Conservation (phyloP, 1,140 invertebrate species). For the Gonioctena quinquepunctata region DNA sequence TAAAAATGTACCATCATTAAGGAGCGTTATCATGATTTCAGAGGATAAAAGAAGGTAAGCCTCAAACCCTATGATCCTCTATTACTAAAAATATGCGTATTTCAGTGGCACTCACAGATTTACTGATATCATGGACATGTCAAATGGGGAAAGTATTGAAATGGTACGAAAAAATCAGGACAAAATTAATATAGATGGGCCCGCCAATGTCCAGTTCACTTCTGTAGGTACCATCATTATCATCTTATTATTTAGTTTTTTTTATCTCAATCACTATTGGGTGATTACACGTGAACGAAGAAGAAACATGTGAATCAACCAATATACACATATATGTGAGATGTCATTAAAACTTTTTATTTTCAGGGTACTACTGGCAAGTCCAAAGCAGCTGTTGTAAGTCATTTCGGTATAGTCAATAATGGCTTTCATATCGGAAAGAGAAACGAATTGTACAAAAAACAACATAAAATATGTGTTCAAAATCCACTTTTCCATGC, state of each 20-base stretch:
- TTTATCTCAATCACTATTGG: too few relatives aligned
- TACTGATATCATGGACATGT: slow-evolving; percentile 60
- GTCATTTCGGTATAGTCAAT: slow-evolving; percentile 84
- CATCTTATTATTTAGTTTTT: slow-evolving; percentile 18
- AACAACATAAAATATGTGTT: slow-evolving; percentile 67
- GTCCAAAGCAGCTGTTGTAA: slow-evolving; percentile 85
- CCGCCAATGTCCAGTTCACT: slow-evolving; percentile 84
- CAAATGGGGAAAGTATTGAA: slow-evolving; percentile 43
- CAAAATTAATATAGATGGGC: slow-evolving; percentile 67
- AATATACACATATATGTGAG: too few relatives aligned
- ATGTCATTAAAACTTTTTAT: too few relatives aligned
- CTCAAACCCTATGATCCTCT: too few relatives aligned
- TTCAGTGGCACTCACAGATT: slow-evolving; percentile 67
- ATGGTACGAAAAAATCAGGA: slow-evolving; percentile 56
- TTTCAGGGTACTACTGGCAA: slow-evolving; percentile 78
- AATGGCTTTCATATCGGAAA: slow-evolving; percentile 74
- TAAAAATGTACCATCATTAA: slow-evolving; percentile 45
- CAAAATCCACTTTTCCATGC: slow-evolving; percentile 94
- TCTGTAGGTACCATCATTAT: slow-evolving; percentile 66
- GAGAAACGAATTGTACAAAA: slow-evolving; percentile 62
- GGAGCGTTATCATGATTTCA: slow-evolving; percentile 37
- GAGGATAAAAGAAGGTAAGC: slow-evolving; percentile 41
- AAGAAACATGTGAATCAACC: too few relatives aligned
- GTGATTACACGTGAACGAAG: too few relatives aligned
- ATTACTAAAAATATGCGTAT: slow-evolving; percentile 24